Percentiles rank a stretch among this genome's conserved stretches.
Evolutionary conservation across 2,113 vertebrate species (phyloP).

Genomic region (Corynorhinus townsendii): DNA sequence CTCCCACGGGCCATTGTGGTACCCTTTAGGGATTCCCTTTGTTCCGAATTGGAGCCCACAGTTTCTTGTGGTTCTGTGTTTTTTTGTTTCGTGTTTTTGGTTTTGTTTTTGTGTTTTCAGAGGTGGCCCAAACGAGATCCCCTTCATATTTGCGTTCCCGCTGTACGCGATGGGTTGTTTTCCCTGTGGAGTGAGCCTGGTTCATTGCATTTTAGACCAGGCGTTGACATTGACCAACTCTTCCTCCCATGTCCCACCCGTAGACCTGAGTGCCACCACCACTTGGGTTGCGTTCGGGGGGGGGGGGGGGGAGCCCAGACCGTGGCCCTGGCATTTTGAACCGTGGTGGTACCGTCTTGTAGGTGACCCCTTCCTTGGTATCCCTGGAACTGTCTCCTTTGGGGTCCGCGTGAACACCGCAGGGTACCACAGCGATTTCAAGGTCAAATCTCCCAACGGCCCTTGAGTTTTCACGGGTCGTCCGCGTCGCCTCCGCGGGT

Average conservation of each 20-base stretch:
- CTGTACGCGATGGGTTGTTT: neutral
- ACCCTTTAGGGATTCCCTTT: neutral
- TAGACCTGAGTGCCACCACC: neutral
- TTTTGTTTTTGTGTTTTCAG: neutral
- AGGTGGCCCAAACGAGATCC: fast-evolving
- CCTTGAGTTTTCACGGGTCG: neutral
- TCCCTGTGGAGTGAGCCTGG: neutral
- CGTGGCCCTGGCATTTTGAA: neutral
- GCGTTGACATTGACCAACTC: neutral
- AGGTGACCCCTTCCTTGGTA: neutral
- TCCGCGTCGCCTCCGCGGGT: neutral
- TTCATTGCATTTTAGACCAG: neutral
- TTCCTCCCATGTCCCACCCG: neutral
- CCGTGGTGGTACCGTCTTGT: neutral
- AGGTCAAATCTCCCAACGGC: neutral
- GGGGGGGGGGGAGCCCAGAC: neutral
- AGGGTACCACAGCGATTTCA: neutral
- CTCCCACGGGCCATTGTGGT: neutral
- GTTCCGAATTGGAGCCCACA: neutral
- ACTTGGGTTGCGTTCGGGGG: neutral
- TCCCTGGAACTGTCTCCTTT: neutral
- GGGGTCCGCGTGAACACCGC: neutral
- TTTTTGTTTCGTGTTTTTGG: no score
- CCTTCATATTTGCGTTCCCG: neutral
- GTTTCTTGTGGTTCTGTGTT: no score